These are phyloP conservation scores for Archaeoteleia sp. DNA, from an alignment of 2,888 invertebrate genomes.

Conservation along the genomic window DNA sequence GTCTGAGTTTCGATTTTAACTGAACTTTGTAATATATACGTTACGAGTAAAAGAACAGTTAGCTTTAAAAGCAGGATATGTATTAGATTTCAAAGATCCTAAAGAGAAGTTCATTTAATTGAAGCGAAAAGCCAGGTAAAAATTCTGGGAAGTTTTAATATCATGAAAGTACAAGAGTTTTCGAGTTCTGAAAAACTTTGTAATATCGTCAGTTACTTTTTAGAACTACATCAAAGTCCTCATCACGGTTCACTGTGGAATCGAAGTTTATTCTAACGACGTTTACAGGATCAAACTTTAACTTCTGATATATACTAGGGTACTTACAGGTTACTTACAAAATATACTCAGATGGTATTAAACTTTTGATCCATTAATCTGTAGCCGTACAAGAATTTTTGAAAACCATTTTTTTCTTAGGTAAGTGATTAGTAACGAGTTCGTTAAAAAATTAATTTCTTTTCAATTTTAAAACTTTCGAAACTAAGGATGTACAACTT, in stretches of 20 bases:
- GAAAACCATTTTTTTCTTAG: too few species aligned
- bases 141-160: slow-evolving; percentile 44
- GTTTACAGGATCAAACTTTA: slow-evolving; percentile 43
- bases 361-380: slow-evolving; percentile 5
- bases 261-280: slow-evolving; percentile 51
- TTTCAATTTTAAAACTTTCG: too few species aligned
- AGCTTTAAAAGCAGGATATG: slow-evolving; percentile 26
- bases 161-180: slow-evolving; percentile 18
- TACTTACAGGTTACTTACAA: slow-evolving; percentile 13
- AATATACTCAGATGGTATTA: slow-evolving; percentile 4
- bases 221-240: slow-evolving; percentile 39
- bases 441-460: too few species aligned
- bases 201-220: slow-evolving; percentile 38
- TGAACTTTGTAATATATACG: slow-evolving; percentile 20
- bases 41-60: slow-evolving; percentile 25
- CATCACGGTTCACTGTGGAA: slow-evolving; percentile 26
- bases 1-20: not conserved
- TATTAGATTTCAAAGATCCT: slow-evolving; percentile 40
- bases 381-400: too few species aligned
- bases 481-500: too few species aligned
- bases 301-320: slow-evolving; percentile 4
- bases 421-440: too few species aligned
- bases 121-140: slow-evolving; percentile 37
- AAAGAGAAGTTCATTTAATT: slow-evolving; percentile 44
- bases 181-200: slow-evolving; percentile 33